phyloP scores from a whole-genome alignment of 2,113 vertebrate species.

The Ammodytes dubius region DNA sequence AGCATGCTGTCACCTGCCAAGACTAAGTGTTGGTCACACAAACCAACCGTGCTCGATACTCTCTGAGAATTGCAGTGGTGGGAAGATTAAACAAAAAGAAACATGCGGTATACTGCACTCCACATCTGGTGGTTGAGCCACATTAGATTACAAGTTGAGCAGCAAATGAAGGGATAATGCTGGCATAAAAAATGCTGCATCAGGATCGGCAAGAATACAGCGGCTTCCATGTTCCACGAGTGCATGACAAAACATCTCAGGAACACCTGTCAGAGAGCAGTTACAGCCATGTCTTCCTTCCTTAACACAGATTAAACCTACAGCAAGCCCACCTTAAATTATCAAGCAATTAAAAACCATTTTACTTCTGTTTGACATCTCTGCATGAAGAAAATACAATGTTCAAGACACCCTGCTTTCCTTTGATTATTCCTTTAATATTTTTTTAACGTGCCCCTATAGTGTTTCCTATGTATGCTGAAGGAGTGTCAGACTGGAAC shows the following conservation, averaged over 20 bases:
- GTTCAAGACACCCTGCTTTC: background rate
- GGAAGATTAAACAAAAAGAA: slow-evolving; percentile 10
- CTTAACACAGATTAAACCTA: background rate
- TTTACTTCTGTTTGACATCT: background rate
- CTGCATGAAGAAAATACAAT: background rate
- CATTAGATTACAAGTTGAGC: background rate
- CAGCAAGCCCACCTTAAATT: background rate
- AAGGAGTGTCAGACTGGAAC: background rate
- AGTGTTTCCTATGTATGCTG: background rate
- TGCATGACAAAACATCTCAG: background rate
- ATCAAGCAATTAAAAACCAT: background rate
- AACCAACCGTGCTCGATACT: slow-evolving; percentile 11
- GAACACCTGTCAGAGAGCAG: background rate
- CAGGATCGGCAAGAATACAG: background rate
- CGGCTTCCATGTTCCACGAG: background rate
- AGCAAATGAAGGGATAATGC: background rate
- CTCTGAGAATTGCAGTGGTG: background rate
- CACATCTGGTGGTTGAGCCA: background rate
- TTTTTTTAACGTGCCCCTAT: background rate
- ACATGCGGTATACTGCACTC: background rate
- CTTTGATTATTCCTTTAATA: background rate
- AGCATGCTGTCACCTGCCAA: slow-evolving; percentile 40
- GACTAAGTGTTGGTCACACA: slow-evolving; percentile 30
- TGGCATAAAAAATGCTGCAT: background rate
- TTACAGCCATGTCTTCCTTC: background rate